These are phyloP conservation scores for Notocelia uddmanniana DNA, from an alignment of 2,888 invertebrate genomes.

Conservation along the genomic window DNA sequence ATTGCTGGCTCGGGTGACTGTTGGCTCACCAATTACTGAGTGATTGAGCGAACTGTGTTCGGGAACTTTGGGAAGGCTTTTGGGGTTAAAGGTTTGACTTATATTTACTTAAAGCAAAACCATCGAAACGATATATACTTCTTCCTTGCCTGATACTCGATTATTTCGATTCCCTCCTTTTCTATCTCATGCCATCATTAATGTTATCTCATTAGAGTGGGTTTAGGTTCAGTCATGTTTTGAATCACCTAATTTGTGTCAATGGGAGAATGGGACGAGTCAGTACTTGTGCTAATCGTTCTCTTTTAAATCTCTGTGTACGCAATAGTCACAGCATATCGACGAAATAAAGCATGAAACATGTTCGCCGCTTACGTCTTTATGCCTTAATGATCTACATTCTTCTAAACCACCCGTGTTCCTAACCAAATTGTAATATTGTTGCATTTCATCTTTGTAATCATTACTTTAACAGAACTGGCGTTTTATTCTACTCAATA, in stretches of 20 bases:
- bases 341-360: neutral
- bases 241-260: neutral
- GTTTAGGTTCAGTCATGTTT: neutral
- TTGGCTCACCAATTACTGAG: constrained; percentile 34
- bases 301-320: neutral
- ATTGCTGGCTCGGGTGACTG: constrained; percentile 36
- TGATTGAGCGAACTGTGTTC: constrained; percentile 37
- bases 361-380: neutral
- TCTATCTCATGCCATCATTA: too few relatives aligned
- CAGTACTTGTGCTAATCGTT: neutral
- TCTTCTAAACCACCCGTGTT: neutral
- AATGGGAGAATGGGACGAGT: neutral
- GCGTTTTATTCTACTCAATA: neutral
- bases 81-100: constrained; percentile 7
- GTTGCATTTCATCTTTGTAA: too few relatives aligned
- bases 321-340: too few relatives aligned
- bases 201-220: too few relatives aligned
- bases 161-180: too few relatives aligned
- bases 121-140: too few relatives aligned
- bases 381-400: neutral
- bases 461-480: neutral
- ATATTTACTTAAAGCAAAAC: neutral
- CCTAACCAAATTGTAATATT: neutral
- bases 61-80: constrained; percentile 24
- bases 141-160: too few relatives aligned